Conservation (phyloP, 1,140 invertebrate species). For the Potamilus streckersoni region DNA sequence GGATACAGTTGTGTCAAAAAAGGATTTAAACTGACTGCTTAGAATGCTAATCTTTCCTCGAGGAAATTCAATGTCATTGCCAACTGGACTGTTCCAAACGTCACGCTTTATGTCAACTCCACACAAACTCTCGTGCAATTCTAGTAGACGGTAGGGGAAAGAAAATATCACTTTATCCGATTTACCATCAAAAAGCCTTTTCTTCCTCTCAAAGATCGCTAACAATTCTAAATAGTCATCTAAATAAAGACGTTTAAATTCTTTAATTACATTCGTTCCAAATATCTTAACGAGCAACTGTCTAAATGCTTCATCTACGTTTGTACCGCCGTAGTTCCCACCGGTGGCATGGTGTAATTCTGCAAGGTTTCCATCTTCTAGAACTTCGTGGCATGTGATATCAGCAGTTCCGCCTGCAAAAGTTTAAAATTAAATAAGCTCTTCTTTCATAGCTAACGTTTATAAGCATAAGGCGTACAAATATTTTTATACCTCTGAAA, state of each 20-base stretch:
- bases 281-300: conserved; percentile 6
- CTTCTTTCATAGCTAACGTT: no score
- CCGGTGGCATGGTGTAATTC: conserved; percentile 12
- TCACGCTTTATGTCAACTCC: background rate
- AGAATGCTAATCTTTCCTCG: conserved; percentile 1
- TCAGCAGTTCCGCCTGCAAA: conserved; percentile 19
- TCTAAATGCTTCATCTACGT: conserved; percentile 11
- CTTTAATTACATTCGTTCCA: conserved; percentile 2
- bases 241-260: conserved; percentile 10
- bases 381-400: conserved; percentile 18
- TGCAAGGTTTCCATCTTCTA: conserved; percentile 4
- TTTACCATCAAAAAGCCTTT: conserved; percentile 15
- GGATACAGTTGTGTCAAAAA: conserved; percentile 8
- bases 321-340: conserved; percentile 24
- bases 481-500: no score
- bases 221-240: conserved; percentile 18
- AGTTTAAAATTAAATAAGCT: no score
- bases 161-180: background rate
- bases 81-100: background rate
- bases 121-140: conserved; percentile 9
- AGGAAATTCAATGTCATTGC: conserved; percentile 5
- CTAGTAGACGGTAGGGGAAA: background rate
- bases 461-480: no score
- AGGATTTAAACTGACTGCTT: background rate
- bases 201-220: conserved; percentile 22